phyloP scores from a whole-genome alignment of 2,113 vertebrate species.

The Nettapus auritus region DNA sequence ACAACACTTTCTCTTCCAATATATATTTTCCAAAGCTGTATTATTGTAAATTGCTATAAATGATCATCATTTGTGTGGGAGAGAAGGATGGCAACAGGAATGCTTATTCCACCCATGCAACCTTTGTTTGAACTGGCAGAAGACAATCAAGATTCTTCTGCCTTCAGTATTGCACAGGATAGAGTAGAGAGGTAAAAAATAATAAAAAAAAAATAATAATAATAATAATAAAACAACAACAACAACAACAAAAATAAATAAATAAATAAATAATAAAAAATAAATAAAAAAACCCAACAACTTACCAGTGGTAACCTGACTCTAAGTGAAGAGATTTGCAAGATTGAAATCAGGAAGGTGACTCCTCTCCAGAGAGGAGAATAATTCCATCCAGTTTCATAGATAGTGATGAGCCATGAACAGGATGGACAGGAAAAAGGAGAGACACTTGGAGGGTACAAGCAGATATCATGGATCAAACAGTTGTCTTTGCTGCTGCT shows the following conservation, averaged over 20 bases:
- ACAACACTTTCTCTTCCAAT: constrained; percentile 49
- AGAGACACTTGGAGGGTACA: not conserved
- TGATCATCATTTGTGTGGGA: not conserved
- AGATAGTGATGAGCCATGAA: not conserved
- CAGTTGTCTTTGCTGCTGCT: not conserved
- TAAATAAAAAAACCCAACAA: not conserved
- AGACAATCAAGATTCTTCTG: not conserved
- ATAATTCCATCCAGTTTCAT: not conserved
- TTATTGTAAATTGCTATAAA: constrained; percentile 43
- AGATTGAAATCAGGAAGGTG: not conserved
- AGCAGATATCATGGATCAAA: not conserved
- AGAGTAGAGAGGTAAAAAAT: not conserved
- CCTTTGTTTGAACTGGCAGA: constrained; percentile 45
- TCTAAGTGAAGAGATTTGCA: not conserved
- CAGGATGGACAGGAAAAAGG: not conserved
- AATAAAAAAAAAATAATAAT: not conserved
- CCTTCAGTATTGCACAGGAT: rapidly evolving
- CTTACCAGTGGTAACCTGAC: not conserved
- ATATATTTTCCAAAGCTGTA: constrained; percentile 60
- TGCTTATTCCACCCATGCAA: not conserved
- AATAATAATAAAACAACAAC: too few relatives aligned
- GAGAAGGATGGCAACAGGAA: not conserved
- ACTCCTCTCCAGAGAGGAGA: not conserved
- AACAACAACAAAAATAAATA: too few relatives aligned
- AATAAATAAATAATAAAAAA: too few relatives aligned